Conservation (phyloP, 1,140 invertebrate genomes). For the Drosophila truncata region DNA sequence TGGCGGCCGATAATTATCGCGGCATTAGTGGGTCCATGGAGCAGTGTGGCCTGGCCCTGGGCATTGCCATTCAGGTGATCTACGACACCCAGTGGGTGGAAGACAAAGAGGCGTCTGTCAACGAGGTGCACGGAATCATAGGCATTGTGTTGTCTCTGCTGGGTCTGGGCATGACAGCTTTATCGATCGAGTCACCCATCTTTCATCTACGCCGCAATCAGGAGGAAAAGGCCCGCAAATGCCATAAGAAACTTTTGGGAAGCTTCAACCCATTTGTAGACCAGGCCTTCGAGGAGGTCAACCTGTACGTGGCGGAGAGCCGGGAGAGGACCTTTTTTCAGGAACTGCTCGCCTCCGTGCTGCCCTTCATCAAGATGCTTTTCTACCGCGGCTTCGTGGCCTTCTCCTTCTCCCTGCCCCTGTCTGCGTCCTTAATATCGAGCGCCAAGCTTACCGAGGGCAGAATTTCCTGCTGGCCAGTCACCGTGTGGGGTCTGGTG, state of each 20-base stretch:
- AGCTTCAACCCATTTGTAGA: slow-evolving; percentile 7
- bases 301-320: slow-evolving; percentile 54
- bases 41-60: slow-evolving; percentile 61
- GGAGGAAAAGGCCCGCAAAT: slow-evolving; percentile 35
- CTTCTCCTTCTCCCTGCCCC: slow-evolving; percentile 66
- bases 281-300: slow-evolving; percentile 29
- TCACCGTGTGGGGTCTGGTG: slow-evolving; percentile 51
- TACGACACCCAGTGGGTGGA: slow-evolving; percentile 60
- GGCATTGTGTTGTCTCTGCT: slow-evolving; percentile 19
- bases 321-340: slow-evolving; percentile 14
- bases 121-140: slow-evolving; percentile 28
- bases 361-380: slow-evolving; percentile 60
- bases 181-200: slow-evolving; percentile 64
- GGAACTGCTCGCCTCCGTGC: slow-evolving; percentile 31
- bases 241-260: slow-evolving; percentile 38
- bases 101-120: slow-evolving; percentile 6
- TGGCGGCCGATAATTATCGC: slow-evolving; percentile 45
- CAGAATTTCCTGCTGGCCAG: slow-evolving; percentile 51
- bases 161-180: slow-evolving; percentile 1
- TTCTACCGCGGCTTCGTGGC: slow-evolving; percentile 63
- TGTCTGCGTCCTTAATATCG: slow-evolving; percentile 47
- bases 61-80: slow-evolving; percentile 65
- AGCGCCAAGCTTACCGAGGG: slow-evolving; percentile 31
- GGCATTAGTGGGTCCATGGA: slow-evolving; percentile 51
- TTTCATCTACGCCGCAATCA: slow-evolving; percentile 41